phyloP scores from a whole-genome alignment of 1,140 invertebrate genomes.

The Asbolus verrucosus region DNA sequence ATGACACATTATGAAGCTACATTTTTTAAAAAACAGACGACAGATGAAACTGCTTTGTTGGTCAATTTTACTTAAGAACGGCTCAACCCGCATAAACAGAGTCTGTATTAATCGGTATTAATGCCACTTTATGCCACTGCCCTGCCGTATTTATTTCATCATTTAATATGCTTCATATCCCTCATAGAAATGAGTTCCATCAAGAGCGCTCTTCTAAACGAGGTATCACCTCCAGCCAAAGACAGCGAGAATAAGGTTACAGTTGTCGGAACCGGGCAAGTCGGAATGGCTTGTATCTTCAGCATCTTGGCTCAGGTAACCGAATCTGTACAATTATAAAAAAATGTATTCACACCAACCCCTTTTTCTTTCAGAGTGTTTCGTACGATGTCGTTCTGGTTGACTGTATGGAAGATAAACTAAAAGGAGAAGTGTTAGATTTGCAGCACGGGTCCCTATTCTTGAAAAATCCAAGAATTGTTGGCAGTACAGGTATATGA shows the following conservation, averaged over 20 bases:
- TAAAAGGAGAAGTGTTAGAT: conserved; percentile 91
- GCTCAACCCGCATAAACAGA: too few species aligned
- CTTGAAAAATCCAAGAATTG: conserved; percentile 82
- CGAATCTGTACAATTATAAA: neutral
- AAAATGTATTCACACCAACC: neutral
- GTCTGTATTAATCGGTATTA: too few species aligned
- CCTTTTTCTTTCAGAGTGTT: conserved; percentile 71
- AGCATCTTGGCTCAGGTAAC: conserved; percentile 85
- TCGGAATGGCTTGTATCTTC: conserved; percentile 94
- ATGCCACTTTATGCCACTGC: too few species aligned
- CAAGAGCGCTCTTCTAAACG: conserved; percentile 65
- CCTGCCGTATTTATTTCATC: too few species aligned
- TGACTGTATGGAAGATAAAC: conserved; percentile 84
- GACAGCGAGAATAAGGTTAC: conserved; percentile 80
- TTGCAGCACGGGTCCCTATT: conserved; percentile 89
- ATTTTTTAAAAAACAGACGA: too few species aligned
- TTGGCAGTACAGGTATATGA: conserved; percentile 74
- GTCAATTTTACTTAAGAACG: too few species aligned
- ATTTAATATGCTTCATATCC: neutral
- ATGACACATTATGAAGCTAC: too few species aligned
- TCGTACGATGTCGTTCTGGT: conserved; percentile 85
- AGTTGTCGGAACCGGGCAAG: conserved; percentile 89
- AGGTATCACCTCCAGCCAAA: conserved; percentile 64
- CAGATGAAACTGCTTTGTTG: too few species aligned
- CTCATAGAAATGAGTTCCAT: conserved; percentile 51